Base-by-base conservation (phyloP, 2,888 invertebrate genomes). In the Athalia circularis region DNA sequence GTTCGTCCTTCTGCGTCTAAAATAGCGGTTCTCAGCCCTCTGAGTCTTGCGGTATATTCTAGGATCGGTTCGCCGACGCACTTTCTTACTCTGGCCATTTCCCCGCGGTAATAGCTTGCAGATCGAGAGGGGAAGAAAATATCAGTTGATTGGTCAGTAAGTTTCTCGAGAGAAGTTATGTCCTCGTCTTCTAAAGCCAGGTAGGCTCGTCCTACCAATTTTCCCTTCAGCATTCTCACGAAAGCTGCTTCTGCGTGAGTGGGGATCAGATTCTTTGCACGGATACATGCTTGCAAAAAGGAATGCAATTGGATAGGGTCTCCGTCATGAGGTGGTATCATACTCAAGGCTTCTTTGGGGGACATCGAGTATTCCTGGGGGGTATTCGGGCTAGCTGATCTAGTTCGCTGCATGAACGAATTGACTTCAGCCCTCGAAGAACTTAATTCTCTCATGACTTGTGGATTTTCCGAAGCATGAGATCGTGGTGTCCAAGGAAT, bases 21-120 rank as follows among this genome's bases (percentile, higher is more conserved):
- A 9, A 77, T 47, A 15, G 65, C 77, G 7, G 68, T 43, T 48
- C 67, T 67, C 45, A 77, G 54, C 6, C 67, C 77, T 13, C 68
- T 65, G 59, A 59, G 50, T 8, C 77, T 65, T 7, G 59, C 59
- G 13, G 67, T 59, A 57, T 29, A 77, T 54, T 65, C 77, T 15
- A 77, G 57, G 45, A 77, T 77, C 29, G 65, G 77, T 52, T 77
- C 77, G 9, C 13, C 8, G 15, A 47, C 8, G 7, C 15, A 11
- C 13, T 77, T 77, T 4, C 47, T 50, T 9, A 77, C 50, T 9
- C 47, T 54, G 5, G 65, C 61, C 15, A 77, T 54, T 57, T 77
- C 77, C 5, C 77, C 65, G 29, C 29, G 29, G 29, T 29, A 29
- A 29, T 29, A 29, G 29, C 29, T 29, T 29, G 29, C 29, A 29